These are phyloP conservation scores for Arion vulgaris DNA, from an alignment of 1,140 invertebrate genomes.

Conservation along the genomic window DNA sequence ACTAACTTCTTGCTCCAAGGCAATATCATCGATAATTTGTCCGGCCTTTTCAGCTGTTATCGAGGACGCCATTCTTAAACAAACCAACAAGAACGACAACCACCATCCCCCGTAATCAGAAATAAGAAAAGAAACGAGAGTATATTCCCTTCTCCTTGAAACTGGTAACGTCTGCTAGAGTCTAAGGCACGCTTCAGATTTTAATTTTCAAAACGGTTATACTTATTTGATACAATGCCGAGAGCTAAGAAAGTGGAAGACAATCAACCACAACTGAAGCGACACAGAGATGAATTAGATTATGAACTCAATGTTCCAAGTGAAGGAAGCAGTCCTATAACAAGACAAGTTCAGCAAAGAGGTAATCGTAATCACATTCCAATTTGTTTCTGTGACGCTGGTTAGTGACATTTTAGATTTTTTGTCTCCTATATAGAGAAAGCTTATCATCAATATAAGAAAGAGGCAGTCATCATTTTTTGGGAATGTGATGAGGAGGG, in stretches of 20 bases:
- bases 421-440: no score
- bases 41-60: conserved; percentile 55
- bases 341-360: not conserved
- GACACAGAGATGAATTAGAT: not conserved
- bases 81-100: conserved; percentile 34
- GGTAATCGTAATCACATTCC: not conserved
- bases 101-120: not conserved
- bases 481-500: no score
- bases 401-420: no score
- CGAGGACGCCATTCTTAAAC: conserved; percentile 60
- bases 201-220: not conserved
- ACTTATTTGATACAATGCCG: not conserved
- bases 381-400: no score
- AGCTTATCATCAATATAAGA: no score
- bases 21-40: conserved; percentile 57
- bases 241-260: not conserved
- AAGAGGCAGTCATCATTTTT: no score
- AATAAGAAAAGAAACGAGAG: no score
- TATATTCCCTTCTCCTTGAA: not conserved
- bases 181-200: not conserved
- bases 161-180: not conserved
- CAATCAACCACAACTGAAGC: not conserved
- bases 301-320: conserved; percentile 4
- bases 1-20: conserved; percentile 62
- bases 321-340: conserved; percentile 10